Evolutionary conservation across 2,888 invertebrate species (phyloP).

Genomic region (Dromius quadrimaculatus): DNA sequence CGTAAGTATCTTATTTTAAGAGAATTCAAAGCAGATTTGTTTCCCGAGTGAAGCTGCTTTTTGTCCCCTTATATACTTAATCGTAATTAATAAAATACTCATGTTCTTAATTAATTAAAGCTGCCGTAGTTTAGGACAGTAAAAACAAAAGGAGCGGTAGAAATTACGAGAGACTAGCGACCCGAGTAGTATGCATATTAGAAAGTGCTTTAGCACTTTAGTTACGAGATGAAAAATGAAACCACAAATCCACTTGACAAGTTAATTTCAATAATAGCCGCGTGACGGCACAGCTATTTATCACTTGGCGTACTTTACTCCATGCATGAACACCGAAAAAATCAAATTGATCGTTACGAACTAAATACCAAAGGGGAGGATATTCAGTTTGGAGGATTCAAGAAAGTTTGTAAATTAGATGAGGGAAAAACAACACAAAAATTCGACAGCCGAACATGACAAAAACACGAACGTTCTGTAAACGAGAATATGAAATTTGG

Average conservation of each 20-base stretch:
- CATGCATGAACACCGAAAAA: background rate
- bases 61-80: too few species aligned
- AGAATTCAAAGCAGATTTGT: too few species aligned
- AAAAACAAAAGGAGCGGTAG: background rate
- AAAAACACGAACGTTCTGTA: too few species aligned
- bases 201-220: slow-evolving; percentile 37
- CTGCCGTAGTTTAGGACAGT: too few species aligned
- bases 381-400: background rate
- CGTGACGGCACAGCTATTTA: slow-evolving; percentile 33
- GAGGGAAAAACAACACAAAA: background rate
- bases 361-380: background rate
- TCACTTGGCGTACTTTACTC: slow-evolving; percentile 10
- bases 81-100: too few species aligned
- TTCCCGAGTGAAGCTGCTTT: too few species aligned
- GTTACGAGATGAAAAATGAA: slow-evolving; percentile 37
- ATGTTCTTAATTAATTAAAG: too few species aligned
- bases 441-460: too few species aligned
- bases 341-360: slow-evolving; percentile 5
- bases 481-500: too few species aligned
- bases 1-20: too few species aligned
- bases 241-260: slow-evolving; percentile 41
- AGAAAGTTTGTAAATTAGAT: background rate
- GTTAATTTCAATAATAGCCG: slow-evolving; percentile 40
- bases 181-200: too few species aligned
- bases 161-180: too few species aligned